A percentile compares a stretch with the other conserved stretches of the same genome.
Evolutionary conservation across 2,797 vertebrate genomes (phyloP).

Genomic region (Onychomys arenicola): DNA sequence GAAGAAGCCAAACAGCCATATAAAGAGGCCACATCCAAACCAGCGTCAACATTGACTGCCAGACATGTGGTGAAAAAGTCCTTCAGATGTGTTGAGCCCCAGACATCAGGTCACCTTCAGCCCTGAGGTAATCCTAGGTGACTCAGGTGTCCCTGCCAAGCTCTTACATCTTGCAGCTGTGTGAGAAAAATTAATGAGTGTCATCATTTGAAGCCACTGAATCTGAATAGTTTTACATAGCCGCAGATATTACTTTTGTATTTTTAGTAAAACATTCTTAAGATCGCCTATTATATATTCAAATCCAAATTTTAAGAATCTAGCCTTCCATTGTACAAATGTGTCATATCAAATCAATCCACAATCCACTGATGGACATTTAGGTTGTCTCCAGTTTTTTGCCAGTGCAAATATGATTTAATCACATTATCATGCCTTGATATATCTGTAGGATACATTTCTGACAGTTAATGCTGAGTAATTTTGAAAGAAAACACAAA

Average conservation of each 20-base stretch:
- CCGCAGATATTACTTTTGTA: neutral
- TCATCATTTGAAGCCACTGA: neutral
- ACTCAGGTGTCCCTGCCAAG: neutral
- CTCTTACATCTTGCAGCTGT: neutral
- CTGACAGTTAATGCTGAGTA: neutral
- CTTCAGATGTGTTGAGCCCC: neutral
- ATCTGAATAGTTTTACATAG: neutral
- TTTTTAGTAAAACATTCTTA: conserved; percentile 32
- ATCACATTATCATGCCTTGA: neutral
- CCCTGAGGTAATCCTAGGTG: neutral
- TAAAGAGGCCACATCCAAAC: neutral
- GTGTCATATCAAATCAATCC: neutral
- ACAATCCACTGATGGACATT: neutral
- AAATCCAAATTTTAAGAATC: neutral
- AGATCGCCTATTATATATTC: neutral
- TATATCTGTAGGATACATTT: neutral
- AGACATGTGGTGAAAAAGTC: neutral
- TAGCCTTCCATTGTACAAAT: neutral
- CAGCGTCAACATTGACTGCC: neutral
- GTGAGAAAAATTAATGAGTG: neutral
- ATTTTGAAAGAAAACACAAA: neutral
- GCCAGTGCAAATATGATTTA: conserved; percentile 1
- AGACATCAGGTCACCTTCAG: neutral
- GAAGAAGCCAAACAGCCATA: neutral
- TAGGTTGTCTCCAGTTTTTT: neutral